Evolutionary conservation across 2,797 vertebrate genomes (phyloP), one percentile per base, ranked within the genome.

Genomic region (Melanotaenia nigrans): DNA sequence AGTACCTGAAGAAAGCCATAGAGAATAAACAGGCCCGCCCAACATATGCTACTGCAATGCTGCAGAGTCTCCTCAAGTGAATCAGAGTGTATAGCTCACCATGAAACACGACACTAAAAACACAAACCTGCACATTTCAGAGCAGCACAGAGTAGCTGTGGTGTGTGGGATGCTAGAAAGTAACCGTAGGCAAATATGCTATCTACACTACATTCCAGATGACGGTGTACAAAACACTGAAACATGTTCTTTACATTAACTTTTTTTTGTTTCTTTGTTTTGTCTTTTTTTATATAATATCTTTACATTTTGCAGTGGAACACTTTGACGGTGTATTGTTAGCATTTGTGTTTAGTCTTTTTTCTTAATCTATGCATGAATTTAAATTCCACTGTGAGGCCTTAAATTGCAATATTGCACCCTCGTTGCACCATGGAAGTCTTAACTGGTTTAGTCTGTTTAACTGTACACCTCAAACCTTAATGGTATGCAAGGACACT

Each of bases 11-110:
- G 79, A 97, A 91, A 0, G 98, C 98, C 14, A 97, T 99, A 0
- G 96, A 97, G 87, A 99, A 95, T 93, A 96, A 95, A 73, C 98
- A 99, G 87, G 98, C 98, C 20, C 95, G 97, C 36, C 97, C 97
- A 40, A 99, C 98, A 0, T 96, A 99, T 0, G 98, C 98, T 3
- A 99, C 98, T 0, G 98, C 98, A 65, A 99, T 98, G 98, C 96
- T 99, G 45, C 98, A 99, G 93, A 97, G 92, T 79, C 95, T 98
- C 14, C 83, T 98, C 51, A 97, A 98, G 83, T 99, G 94, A 94
- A 60, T 13, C 61, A 28, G 36, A 33, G 60, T 25, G 51, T 60
- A 78, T 60, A 53, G 45, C 3, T 24, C n/a, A 0, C n/a, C 64
- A 36, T 32, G 51, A 62, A 68, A 61, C 61, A 30, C 51, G 53